These are phyloP conservation scores for Echinometra lucunter DNA, from an alignment of 53 echinoderm and acorn worm genomes.

Conservation along the genomic window DNA sequence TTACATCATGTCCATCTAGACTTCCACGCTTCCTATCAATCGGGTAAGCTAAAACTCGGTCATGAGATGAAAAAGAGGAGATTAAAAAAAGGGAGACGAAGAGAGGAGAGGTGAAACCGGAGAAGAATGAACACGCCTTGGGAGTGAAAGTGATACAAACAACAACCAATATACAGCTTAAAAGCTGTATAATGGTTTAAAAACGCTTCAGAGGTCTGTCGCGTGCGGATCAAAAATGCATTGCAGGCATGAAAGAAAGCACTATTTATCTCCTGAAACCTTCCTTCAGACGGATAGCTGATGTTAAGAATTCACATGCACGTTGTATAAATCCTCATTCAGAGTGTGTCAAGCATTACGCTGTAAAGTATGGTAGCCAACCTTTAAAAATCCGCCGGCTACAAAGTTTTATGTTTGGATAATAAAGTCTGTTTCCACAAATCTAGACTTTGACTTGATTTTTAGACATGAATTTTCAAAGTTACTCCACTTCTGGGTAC, in stretches of 20 bases:
- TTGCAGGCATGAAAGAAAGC: background rate
- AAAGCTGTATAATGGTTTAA: too few relatives aligned
- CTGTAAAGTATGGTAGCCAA: background rate
- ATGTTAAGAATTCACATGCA: background rate
- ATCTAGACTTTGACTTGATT: too few relatives aligned
- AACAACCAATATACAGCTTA: conserved; percentile 21
- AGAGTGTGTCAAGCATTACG: background rate
- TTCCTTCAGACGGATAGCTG: background rate
- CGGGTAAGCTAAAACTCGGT: background rate
- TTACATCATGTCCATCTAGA: conserved; percentile 23
- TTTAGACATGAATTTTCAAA: too few relatives aligned
- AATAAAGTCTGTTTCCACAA: too few relatives aligned
- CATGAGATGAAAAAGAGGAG: background rate
- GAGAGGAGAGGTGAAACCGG: background rate
- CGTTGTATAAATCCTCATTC: background rate
- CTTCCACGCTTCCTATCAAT: background rate
- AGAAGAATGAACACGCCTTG: background rate
- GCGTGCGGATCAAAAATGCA: background rate
- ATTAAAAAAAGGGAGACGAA: background rate
- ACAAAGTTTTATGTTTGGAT: too few relatives aligned
- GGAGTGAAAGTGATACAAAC: conserved; percentile 12
- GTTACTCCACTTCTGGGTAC: too few relatives aligned
- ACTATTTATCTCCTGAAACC: background rate
- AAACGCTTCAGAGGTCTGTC: background rate
- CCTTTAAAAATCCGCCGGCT: too few relatives aligned